These are phyloP conservation scores for Halocaridina rubra DNA, from an alignment of 2,888 invertebrate species.

Conservation along the genomic window DNA sequence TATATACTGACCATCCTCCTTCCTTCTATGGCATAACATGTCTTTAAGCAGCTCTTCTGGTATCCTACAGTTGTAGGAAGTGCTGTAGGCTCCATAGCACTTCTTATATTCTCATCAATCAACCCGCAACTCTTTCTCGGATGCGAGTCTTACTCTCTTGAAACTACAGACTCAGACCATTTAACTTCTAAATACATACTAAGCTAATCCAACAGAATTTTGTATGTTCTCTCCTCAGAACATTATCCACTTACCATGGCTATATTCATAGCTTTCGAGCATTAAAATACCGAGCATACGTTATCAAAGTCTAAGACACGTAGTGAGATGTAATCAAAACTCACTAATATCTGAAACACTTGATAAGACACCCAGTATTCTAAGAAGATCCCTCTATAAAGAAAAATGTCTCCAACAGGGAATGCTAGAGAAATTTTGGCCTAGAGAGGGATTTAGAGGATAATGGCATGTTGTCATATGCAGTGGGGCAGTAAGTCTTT, in stretches of 20 bases:
- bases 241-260: conserved; percentile 35
- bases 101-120: conserved; percentile 2
- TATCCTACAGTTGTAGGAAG: conserved; percentile 24
- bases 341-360: neutral
- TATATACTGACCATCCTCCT: conserved; percentile 50
- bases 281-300: conserved; percentile 11
- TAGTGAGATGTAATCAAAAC: neutral
- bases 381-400: no score
- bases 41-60: conserved; percentile 41
- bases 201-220: neutral
- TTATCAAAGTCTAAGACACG: conserved; percentile 11
- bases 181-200: neutral
- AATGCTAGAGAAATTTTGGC: no score
- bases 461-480: no score
- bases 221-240: conserved; percentile 1
- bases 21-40: conserved; percentile 32
- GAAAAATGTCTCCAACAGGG: no score
- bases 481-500: conserved; percentile 43
- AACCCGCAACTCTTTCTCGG: conserved; percentile 19
- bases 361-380: neutral
- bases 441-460: no score
- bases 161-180: neutral
- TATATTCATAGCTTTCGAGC: neutral
- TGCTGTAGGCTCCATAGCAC: conserved; percentile 30
- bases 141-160: neutral